A percentile compares a stretch with the other conserved stretches of the same genome.
Conservation (phyloP, 2,797 vertebrate genomes). For the Crax fasciolata region DNA sequence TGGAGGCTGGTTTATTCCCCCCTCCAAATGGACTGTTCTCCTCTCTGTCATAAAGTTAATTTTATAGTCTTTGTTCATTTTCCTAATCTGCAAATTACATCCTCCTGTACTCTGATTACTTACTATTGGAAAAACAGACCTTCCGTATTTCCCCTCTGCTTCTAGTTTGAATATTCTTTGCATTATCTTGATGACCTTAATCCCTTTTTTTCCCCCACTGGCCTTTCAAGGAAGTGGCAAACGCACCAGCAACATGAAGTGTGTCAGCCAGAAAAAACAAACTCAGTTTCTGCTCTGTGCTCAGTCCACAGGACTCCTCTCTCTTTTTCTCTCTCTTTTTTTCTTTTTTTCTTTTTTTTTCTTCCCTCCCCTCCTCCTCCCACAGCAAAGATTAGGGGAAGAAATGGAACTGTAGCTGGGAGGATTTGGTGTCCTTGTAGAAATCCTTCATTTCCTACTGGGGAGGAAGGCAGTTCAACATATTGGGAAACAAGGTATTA, state of each 20-base stretch:
- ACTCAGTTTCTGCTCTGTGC: neutral
- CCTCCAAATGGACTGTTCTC: slow-evolving; percentile 78
- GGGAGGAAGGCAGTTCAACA: slow-evolving; percentile 56
- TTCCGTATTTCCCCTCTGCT: slow-evolving; percentile 72
- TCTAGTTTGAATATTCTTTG: slow-evolving; percentile 83
- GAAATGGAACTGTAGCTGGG: neutral
- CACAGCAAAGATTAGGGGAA: slow-evolving; percentile 53
- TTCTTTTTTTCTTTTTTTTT: neutral
- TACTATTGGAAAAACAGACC: slow-evolving; percentile 83
- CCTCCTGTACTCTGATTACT: slow-evolving; percentile 83
- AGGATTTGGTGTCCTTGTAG: slow-evolving; percentile 51
- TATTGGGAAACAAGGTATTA: slow-evolving; percentile 40
- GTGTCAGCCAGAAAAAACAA: slow-evolving; percentile 44
- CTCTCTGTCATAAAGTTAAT: slow-evolving; percentile 85
- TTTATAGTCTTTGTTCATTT: slow-evolving; percentile 86
- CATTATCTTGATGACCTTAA: slow-evolving; percentile 86
- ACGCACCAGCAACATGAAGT: slow-evolving; percentile 45
- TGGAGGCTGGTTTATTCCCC: slow-evolving; percentile 74
- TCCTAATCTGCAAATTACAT: slow-evolving; percentile 87
- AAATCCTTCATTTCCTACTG: slow-evolving; percentile 69
- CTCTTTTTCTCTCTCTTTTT: neutral
- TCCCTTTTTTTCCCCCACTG: slow-evolving; percentile 63
- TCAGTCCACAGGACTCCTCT: neutral
- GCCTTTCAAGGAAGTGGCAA: slow-evolving; percentile 71
- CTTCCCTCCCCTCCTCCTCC: neutral